Conservation (phyloP, 2,888 invertebrate species). For the Rhopalosiphum nymphaeae region DNA sequence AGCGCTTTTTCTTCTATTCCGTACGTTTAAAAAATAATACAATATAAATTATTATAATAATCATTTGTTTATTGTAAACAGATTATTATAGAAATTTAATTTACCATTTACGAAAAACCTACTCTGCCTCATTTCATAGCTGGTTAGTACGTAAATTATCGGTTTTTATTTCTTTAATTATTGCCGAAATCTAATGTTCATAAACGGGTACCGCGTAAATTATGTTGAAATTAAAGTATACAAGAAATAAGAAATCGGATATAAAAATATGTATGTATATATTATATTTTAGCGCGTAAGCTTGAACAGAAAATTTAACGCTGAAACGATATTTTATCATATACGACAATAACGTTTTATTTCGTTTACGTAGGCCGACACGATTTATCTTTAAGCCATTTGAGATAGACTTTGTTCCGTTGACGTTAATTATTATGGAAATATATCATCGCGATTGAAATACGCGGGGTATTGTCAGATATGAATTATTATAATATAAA, state of each 20-base stretch:
- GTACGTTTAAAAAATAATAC: neutral
- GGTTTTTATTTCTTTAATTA: neutral
- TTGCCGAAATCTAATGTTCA: neutral
- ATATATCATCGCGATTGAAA: neutral
- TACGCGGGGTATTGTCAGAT: neutral
- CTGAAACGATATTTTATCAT: neutral
- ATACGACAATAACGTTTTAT: neutral
- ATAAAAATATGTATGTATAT: neutral
- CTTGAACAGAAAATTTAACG: neutral
- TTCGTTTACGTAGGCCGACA: neutral
- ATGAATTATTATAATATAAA: neutral
- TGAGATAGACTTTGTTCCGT: neutral
- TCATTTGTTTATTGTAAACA: neutral
- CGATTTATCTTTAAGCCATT: constrained; percentile 2
- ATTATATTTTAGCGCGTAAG: neutral
- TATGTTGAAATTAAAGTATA: neutral
- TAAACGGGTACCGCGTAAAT: neutral
- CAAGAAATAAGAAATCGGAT: neutral
- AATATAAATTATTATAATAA: neutral
- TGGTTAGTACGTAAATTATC: neutral
- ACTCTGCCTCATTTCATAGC: neutral
- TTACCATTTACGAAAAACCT: neutral
- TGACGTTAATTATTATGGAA: constrained; percentile 17
- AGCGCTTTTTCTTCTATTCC: neutral
- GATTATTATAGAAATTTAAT: neutral